Percentiles rank a stretch among this genome's conserved stretches.
Evolutionary conservation across 64 coral and sea anemone genomes (phyloP).

Genomic region (Porites australiensis): DNA sequence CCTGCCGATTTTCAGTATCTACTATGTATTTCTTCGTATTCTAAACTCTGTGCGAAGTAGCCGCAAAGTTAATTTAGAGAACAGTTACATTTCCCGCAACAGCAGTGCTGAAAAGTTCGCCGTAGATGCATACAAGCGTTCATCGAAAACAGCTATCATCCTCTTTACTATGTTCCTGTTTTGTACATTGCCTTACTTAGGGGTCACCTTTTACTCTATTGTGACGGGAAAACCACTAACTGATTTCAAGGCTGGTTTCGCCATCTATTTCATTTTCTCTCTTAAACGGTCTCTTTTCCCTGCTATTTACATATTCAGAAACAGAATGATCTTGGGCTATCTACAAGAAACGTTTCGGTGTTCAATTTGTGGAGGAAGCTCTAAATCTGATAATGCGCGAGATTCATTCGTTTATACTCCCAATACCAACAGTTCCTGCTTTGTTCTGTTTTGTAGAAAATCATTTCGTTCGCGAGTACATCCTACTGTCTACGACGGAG

Average conservation of each 20-base stretch:
- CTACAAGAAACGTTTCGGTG: constrained; percentile 81
- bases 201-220: constrained; percentile 45
- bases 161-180: constrained; percentile 84
- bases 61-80: constrained; percentile 77
- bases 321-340: constrained; percentile 76
- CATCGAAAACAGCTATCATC: constrained; percentile 88
- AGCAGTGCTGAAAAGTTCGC: constrained; percentile 89
- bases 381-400: background rate
- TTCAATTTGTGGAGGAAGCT: constrained; percentile 16
- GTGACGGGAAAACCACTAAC: constrained; percentile 31
- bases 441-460: constrained; percentile 53
- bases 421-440: constrained; percentile 62
- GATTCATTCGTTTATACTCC: constrained; percentile 37
- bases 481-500: constrained; percentile 87
- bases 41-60: constrained; percentile 74
- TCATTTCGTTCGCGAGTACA: constrained; percentile 67
- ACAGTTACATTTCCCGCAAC: constrained; percentile 88
- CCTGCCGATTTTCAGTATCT: constrained; percentile 69
- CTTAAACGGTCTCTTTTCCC: constrained; percentile 85
- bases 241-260: constrained; percentile 57
- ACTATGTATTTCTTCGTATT: constrained; percentile 84
- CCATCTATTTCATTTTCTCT: constrained; percentile 73
- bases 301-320: constrained; percentile 91
- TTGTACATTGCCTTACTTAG: constrained; percentile 73
- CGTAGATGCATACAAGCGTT: constrained; percentile 87